These are phyloP conservation scores for Lacerta viridis DNA, from an alignment of 2,797 vertebrate genomes.

Conservation along the genomic window DNA sequence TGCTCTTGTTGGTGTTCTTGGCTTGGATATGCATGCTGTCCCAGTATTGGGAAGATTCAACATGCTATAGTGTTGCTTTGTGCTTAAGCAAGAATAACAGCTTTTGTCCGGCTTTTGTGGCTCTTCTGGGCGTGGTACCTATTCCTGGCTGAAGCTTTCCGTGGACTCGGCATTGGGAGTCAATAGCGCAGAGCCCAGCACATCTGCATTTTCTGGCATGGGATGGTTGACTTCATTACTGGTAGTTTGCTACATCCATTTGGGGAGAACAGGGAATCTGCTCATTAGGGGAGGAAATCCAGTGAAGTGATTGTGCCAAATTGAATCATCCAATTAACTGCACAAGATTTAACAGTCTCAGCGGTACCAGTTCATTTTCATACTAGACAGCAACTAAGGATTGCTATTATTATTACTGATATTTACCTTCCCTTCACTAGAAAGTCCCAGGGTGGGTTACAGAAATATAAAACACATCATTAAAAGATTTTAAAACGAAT, in stretches of 20 bases:
- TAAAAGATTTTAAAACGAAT: too few relatives aligned
- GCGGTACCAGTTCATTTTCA: neutral
- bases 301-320: slow-evolving; percentile 45
- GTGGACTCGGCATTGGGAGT: slow-evolving; percentile 49
- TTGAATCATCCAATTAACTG: slow-evolving; percentile 30
- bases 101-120: slow-evolving; percentile 51
- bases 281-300: slow-evolving; percentile 67
- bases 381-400: neutral
- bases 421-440: too few relatives aligned
- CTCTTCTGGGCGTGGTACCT: slow-evolving; percentile 52
- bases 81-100: slow-evolving; percentile 8
- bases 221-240: slow-evolving; percentile 67
- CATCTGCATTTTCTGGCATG: slow-evolving; percentile 70
- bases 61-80: neutral
- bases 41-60: neutral
- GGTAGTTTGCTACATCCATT: slow-evolving; percentile 47
- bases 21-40: neutral
- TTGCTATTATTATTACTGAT: too few relatives aligned
- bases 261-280: slow-evolving; percentile 60
- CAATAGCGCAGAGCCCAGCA: slow-evolving; percentile 61
- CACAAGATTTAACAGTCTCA: fast-evolving
- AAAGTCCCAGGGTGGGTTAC: too few relatives aligned
- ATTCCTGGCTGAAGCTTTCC: slow-evolving; percentile 45
- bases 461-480: too few relatives aligned
- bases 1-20: neutral